A percentile compares a stretch with the other conserved stretches of the same genome.
These are phyloP conservation scores for Diloba caeruleocephala DNA, from an alignment of 2,888 invertebrate genomes.

Conservation along the genomic window DNA sequence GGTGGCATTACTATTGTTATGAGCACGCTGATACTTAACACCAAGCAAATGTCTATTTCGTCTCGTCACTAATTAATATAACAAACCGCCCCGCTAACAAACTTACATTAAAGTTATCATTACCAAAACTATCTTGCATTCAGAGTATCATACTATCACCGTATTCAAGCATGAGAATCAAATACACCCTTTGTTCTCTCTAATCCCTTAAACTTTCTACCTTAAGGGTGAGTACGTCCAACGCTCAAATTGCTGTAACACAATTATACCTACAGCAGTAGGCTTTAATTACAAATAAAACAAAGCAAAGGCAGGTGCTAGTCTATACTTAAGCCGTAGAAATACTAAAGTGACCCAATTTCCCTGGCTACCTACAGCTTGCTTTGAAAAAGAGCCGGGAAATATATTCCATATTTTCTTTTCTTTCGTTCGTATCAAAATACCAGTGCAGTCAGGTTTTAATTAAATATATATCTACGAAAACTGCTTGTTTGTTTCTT, in stretches of 20 bases:
- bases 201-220: conserved; percentile 34
- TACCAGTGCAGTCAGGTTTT: conserved; percentile 23
- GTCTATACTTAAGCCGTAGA: conserved; percentile 16
- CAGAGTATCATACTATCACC: background rate
- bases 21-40: too few relatives aligned
- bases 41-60: too few relatives aligned
- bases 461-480: conserved; percentile 29
- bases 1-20: too few relatives aligned
- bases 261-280: conserved; percentile 37
- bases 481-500: conserved; percentile 8
- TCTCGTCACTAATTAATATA: too few relatives aligned
- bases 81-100: too few relatives aligned
- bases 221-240: conserved; percentile 31
- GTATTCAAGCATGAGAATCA: conserved; percentile 7
- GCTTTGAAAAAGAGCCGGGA: conserved; percentile 20
- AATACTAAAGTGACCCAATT: conserved; percentile 46
- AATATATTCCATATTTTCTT: conserved; percentile 28
- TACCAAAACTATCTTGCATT: background rate
- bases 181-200: conserved; percentile 8
- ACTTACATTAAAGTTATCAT: background rate
- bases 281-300: conserved; percentile 41
- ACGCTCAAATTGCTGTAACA: conserved; percentile 25
- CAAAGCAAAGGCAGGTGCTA: conserved; percentile 29
- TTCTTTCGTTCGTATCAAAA: conserved; percentile 39
- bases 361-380: conserved; percentile 7